Evolutionary conservation across 2,888 invertebrate species (phyloP).

Genomic region (Macrosoma leucophasiata): DNA sequence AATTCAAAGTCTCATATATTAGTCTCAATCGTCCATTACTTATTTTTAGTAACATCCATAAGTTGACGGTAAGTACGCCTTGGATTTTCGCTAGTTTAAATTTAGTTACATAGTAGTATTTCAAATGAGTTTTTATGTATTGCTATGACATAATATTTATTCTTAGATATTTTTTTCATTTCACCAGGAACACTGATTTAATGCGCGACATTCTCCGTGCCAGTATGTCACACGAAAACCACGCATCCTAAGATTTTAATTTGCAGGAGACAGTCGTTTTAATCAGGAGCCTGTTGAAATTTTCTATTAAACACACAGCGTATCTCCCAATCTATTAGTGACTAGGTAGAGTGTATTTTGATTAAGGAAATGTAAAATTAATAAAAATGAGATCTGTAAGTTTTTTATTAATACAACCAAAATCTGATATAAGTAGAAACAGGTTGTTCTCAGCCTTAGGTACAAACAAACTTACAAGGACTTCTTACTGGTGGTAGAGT

Average conservation of each 20-base stretch:
- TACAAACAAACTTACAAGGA: too few species aligned
- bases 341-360: too few species aligned
- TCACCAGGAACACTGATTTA: not conserved
- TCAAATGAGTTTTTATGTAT: too few species aligned
- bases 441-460: too few species aligned
- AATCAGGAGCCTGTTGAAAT: conserved; percentile 67
- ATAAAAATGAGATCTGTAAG: conserved; percentile 22
- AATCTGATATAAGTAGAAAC: too few species aligned
- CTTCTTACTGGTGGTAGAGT: too few species aligned
- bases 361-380: conserved; percentile 48
- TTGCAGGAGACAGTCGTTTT: conserved; percentile 56
- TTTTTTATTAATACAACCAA: conserved; percentile 26
- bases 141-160: too few species aligned
- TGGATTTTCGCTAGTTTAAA: not conserved
- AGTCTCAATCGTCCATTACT: too few species aligned
- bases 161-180: not conserved
- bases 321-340: conserved; percentile 73
- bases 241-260: conserved; percentile 62
- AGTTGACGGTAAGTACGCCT: too few species aligned
- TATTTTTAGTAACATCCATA: too few species aligned
- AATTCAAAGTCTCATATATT: too few species aligned
- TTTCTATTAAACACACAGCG: conserved; percentile 67
- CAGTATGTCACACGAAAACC: conserved; percentile 34
- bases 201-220: conserved; percentile 15
- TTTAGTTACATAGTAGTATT: not conserved